Base-by-base conservation (phyloP, 1,140 invertebrate genomes). In the Zaprionus africanus region DNA sequence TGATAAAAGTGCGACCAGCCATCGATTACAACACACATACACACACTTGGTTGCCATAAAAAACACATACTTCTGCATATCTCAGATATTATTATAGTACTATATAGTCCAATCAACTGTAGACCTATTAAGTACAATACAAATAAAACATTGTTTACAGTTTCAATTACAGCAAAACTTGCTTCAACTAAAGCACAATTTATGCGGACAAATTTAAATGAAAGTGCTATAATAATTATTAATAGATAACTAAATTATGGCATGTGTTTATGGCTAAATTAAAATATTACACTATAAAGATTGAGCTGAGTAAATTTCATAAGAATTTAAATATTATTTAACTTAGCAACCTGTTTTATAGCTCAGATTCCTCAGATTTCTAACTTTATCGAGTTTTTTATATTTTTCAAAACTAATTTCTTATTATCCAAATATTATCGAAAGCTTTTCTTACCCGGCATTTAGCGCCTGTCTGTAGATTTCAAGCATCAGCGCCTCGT, bases 381-480 rank as follows among this genome's bases (percentile, higher is more conserved):
- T 43, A 43, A 43, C n/a, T 43, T 9, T 43, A 17, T 43, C 5
- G 38, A 43, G 2, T 1, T 38, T 15, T 13, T 31, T 31, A 9
- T 31, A 31, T 15, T 2, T 17, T 43, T 43, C 11, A 11, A 46
- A 17, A 46, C 7, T 17, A 17, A 9, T 17, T 41, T 12, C 2
- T 24, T 41, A 2, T 24, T 5, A 11, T 11, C 34, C 9, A 15
- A 6, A 6, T 34, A 34, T 36, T 15, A 11, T 6, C 38, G 43
- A 36, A 38, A 59, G 60, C 9, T 38, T 61, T 28, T 15, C 91
- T 92, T 92, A 93, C 92, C 92, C 92, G 68, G 92, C 92, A 87
- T 91, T 93, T 41, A 93, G 72, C 62, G 92, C 92, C 81, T 93
- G 92, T 81, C 92, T 90, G 90, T 93, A 93, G 80, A 93, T 92